Evolutionary conservation across 92 coral and sea anemone species (phyloP).

Genomic region (Scolanthus callimorphus): DNA sequence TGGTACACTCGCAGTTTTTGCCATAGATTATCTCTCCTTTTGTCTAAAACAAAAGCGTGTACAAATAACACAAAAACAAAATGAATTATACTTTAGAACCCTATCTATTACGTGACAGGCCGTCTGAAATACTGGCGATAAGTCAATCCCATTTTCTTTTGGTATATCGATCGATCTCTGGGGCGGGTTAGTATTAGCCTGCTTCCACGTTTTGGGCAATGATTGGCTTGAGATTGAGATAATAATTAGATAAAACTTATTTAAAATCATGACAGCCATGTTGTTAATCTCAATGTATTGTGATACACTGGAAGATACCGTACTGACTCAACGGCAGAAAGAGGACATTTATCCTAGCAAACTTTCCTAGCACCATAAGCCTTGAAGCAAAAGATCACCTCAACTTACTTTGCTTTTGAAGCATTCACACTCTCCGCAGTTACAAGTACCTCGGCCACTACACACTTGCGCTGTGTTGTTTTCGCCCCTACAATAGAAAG

Average conservation of each 20-base stretch:
- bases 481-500: conserved; percentile 2
- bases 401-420: conserved; percentile 62
- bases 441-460: conserved; percentile 74
- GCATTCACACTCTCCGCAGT: conserved; percentile 87
- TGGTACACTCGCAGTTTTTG: conserved; percentile 82
- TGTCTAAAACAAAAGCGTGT: conserved; percentile 29
- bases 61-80: background rate
- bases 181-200: too few species aligned
- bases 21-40: conserved; percentile 77
- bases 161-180: background rate
- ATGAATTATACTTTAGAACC: background rate
- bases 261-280: too few species aligned
- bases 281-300: too few species aligned
- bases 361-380: too few species aligned
- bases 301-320: too few species aligned
- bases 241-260: too few species aligned
- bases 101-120: background rate
- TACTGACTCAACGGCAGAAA: too few species aligned
- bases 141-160: too few species aligned
- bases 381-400: too few species aligned
- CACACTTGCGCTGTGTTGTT: conserved; percentile 58
- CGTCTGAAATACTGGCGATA: background rate
- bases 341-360: too few species aligned
- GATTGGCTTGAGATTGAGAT: too few species aligned
- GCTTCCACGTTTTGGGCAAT: too few species aligned